Evolutionary conservation across 2,888 invertebrate genomes (phyloP).

Genomic region (Oligia latruncula): DNA sequence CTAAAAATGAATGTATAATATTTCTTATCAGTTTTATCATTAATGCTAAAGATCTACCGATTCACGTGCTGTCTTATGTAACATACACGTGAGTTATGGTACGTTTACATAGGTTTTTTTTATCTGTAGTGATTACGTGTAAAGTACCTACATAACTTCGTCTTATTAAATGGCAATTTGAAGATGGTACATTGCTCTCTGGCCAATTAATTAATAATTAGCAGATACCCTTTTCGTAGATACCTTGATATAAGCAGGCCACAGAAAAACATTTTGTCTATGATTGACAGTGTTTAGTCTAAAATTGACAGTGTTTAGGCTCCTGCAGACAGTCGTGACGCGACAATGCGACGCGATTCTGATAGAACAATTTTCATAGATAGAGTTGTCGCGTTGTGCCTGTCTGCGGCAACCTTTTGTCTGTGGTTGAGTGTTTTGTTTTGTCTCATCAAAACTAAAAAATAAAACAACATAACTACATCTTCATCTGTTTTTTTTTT

Average conservation of each 20-base stretch:
- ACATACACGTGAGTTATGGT: conserved; percentile 32
- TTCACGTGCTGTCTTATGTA: conserved; percentile 47
- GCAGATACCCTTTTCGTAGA: neutral
- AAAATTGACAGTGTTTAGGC: neutral
- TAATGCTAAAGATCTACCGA: conserved; percentile 7
- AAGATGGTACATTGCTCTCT: neutral
- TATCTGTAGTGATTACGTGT: conserved; percentile 37
- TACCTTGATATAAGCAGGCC: neutral
- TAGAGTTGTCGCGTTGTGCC: neutral
- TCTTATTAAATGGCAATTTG: neutral
- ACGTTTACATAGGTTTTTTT: conserved; percentile 10
- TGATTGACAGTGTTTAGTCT: neutral
- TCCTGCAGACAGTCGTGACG: neutral
- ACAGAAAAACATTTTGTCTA: neutral
- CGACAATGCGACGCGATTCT: neutral
- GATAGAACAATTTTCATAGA: neutral
- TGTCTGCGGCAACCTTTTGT: neutral
- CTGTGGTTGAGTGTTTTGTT: neutral
- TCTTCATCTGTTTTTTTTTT: neutral
- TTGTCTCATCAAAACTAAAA: neutral
- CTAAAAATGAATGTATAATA: conserved; percentile 6
- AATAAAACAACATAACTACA: neutral
- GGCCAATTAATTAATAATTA: neutral
- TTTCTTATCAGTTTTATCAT: conserved; percentile 44
- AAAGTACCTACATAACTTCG: neutral